phyloP scores from a whole-genome alignment of 53 echinoderm and acorn worm genomes.

The Astropecten irregularis region DNA sequence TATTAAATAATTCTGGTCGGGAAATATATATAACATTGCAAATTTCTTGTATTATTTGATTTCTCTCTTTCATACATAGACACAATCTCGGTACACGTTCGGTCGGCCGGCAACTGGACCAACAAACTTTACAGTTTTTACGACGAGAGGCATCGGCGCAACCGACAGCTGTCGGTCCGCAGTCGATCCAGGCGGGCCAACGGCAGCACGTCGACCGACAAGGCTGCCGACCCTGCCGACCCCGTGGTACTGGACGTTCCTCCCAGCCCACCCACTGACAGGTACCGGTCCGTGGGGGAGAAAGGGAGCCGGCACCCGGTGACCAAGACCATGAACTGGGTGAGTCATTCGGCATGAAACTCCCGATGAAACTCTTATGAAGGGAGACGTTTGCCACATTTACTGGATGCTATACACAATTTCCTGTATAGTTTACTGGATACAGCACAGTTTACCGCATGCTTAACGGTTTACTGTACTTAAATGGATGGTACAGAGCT shows the following conservation, averaged over 20 bases:
- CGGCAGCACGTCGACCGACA: slow-evolving; percentile 34
- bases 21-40: no score
- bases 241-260: slow-evolving; percentile 18
- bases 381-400: no score
- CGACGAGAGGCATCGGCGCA: slow-evolving; percentile 69
- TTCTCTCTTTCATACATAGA: slow-evolving; percentile 40
- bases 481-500: no score
- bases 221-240: background rate
- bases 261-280: slow-evolving; percentile 15
- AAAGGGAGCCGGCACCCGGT: slow-evolving; percentile 12
- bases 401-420: no score
- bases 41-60: no score
- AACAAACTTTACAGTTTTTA: slow-evolving; percentile 82
- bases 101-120: slow-evolving; percentile 96
- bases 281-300: background rate
- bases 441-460: no score
- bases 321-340: slow-evolving; percentile 34
- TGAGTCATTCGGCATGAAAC: background rate
- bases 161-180: slow-evolving; percentile 29
- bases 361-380: background rate
- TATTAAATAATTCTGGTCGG: no score
- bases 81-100: slow-evolving; percentile 81
- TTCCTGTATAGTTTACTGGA: no score
- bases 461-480: no score
- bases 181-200: slow-evolving; percentile 8